These are phyloP conservation scores for Rhabdophis nuchalis DNA, from an alignment of 2,797 vertebrate species.

Conservation along the genomic window DNA sequence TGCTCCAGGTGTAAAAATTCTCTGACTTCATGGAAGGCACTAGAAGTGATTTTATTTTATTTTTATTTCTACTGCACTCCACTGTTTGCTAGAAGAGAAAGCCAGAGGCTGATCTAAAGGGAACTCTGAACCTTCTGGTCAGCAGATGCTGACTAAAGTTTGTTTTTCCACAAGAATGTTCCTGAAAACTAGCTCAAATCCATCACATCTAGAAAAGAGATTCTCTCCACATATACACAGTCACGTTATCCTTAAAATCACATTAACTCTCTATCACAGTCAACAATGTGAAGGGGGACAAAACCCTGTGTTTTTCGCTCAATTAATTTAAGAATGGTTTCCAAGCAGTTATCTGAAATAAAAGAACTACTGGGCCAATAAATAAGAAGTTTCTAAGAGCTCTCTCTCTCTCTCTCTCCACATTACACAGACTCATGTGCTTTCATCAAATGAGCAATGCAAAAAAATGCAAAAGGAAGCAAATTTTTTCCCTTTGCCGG, in stretches of 20 bases:
- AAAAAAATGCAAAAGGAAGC: not conserved
- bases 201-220: slow-evolving; percentile 20
- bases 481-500: not conserved
- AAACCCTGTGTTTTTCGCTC: not conserved
- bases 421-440: slow-evolving; percentile 27
- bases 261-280: slow-evolving; percentile 26
- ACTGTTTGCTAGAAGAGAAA: slow-evolving; percentile 8
- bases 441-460: slow-evolving; percentile 15
- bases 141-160: slow-evolving; percentile 7
- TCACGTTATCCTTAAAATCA: not conserved
- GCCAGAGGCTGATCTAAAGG: slow-evolving; percentile 2
- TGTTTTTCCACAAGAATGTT: slow-evolving; percentile 19
- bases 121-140: slow-evolving; percentile 37
- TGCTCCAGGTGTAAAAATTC: not conserved
- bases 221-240: not conserved
- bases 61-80: not conserved
- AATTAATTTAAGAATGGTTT: slow-evolving; percentile 35
- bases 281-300: not conserved
- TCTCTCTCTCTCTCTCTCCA: not conserved
- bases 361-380: slow-evolving; percentile 39
- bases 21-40: not conserved
- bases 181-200: slow-evolving; percentile 28
- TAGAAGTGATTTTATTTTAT: not conserved
- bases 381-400: slow-evolving; percentile 42
- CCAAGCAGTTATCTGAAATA: slow-evolving; percentile 38